Evolutionary conservation across 1,140 invertebrate species (phyloP).

Genomic region (Bombus sylvicola): DNA sequence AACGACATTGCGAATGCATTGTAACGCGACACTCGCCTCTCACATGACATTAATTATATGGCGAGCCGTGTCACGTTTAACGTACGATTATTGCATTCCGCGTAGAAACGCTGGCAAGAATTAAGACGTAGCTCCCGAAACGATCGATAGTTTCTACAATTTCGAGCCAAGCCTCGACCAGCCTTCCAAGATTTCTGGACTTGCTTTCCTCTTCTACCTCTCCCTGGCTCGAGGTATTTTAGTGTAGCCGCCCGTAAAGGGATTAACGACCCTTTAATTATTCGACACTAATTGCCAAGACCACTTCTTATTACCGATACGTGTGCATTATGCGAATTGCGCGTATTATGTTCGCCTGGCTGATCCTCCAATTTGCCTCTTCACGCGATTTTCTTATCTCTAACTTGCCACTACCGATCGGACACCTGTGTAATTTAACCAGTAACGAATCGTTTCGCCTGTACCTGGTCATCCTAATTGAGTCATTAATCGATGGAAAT

Average conservation of each 20-base stretch:
- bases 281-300: slow-evolving; percentile 59
- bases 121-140: slow-evolving; percentile 36
- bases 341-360: slow-evolving; percentile 35
- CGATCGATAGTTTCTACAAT: slow-evolving; percentile 56
- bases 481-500: not conserved
- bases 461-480: not conserved
- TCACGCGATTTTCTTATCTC: not conserved
- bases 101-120: slow-evolving; percentile 26
- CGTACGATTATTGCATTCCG: slow-evolving; percentile 56
- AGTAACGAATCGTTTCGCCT: not conserved
- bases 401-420: not conserved
- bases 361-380: slow-evolving; percentile 33
- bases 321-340: slow-evolving; percentile 49
- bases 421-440: not conserved
- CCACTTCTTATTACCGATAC: slow-evolving; percentile 59
- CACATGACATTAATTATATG: slow-evolving; percentile 47
- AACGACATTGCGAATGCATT: slow-evolving; percentile 42
- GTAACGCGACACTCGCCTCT: slow-evolving; percentile 35
- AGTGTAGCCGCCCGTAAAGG: slow-evolving; percentile 13
- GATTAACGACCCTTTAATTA: slow-evolving; percentile 65
- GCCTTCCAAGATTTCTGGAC: slow-evolving; percentile 32
- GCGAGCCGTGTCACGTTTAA: slow-evolving; percentile 48
- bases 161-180: not conserved
- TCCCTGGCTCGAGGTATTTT: slow-evolving; percentile 16
- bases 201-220: not conserved